These are phyloP conservation scores for Oriolus oriolus DNA, from an alignment of 2,113 vertebrate species.

Conservation along the genomic window DNA sequence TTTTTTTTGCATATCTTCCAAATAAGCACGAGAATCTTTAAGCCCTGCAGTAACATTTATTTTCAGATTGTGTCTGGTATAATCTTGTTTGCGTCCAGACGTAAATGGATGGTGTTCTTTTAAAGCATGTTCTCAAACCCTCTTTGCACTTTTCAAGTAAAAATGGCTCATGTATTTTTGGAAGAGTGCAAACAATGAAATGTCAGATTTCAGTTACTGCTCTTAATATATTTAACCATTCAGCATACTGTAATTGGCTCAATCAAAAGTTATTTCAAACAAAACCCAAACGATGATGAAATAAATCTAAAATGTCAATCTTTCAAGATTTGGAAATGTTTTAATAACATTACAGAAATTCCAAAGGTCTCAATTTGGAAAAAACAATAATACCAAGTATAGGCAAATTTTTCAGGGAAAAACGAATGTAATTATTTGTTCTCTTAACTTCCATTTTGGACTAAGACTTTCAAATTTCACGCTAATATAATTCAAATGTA, in stretches of 20 bases:
- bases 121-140: background rate
- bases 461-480: background rate
- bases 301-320: slow-evolving; percentile 55
- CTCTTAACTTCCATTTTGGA: background rate
- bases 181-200: slow-evolving; percentile 30
- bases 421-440: background rate
- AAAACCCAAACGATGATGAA: slow-evolving; percentile 50
- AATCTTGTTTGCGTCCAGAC: background rate
- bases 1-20: background rate
- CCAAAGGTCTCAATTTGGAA: slow-evolving; percentile 27
- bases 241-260: slow-evolving; percentile 38
- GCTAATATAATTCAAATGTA: background rate
- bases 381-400: slow-evolving; percentile 40
- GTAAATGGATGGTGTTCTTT: background rate
- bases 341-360: slow-evolving; percentile 58
- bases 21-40: background rate
- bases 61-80: background rate
- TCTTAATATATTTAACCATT: slow-evolving; percentile 48
- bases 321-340: slow-evolving; percentile 51
- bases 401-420: slow-evolving; percentile 16
- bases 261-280: slow-evolving; percentile 59
- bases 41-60: background rate
- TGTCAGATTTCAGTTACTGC: slow-evolving; percentile 28
- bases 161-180: slow-evolving; percentile 10
- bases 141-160: slow-evolving; percentile 10